These are phyloP conservation scores for Cancer borealis DNA, from an alignment of 2,888 invertebrate genomes.

Conservation along the genomic window DNA sequence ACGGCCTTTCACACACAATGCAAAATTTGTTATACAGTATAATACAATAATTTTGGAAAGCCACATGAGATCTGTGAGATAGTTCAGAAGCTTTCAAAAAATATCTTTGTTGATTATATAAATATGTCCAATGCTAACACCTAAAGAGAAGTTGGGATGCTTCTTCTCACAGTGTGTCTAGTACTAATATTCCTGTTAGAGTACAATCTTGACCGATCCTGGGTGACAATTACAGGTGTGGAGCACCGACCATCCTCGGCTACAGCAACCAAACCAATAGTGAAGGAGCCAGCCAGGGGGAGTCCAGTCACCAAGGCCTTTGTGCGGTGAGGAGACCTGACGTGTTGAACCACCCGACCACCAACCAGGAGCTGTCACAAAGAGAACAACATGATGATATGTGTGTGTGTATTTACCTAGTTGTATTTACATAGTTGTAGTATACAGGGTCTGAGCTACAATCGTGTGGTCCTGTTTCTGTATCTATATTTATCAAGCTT, in stretches of 20 bases:
- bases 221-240: conserved; percentile 71
- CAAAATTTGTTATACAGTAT: background rate
- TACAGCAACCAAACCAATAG: conserved; percentile 74
- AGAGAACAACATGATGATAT: background rate
- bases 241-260: conserved; percentile 75
- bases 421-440: too few species aligned
- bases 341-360: conserved; percentile 75
- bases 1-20: background rate
- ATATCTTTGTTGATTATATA: background rate
- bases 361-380: conserved; percentile 70
- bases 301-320: conserved; percentile 76
- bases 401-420: background rate
- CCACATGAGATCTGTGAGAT: background rate
- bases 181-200: conserved; percentile 50
- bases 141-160: conserved; percentile 68
- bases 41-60: background rate
- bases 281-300: conserved; percentile 68
- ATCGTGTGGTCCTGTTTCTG: too few species aligned
- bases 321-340: conserved; percentile 75
- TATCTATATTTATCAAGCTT: too few species aligned
- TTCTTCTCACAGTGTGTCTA: conserved; percentile 45
- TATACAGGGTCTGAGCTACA: too few species aligned
- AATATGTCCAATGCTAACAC: conserved; percentile 17
- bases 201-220: conserved; percentile 71
- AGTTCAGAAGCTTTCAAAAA: background rate